Base-by-base conservation (phyloP, 2,797 vertebrate species). In the Premnoplex brunnescens region DNA sequence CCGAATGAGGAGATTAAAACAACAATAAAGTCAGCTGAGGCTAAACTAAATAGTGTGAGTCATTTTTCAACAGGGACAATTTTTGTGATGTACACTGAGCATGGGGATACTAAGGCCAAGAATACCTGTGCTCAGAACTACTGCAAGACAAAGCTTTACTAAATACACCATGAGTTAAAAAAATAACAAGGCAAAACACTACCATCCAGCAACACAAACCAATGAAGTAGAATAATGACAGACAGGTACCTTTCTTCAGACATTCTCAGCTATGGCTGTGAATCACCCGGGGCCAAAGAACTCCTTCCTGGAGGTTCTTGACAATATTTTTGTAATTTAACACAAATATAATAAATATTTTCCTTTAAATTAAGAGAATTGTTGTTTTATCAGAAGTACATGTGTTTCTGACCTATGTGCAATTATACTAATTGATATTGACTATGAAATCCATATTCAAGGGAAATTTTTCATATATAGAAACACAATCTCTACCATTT, bases 41-140 rank as follows among this genome's bases (percentile, higher is more conserved):
- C 75, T 76, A 28, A 91, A 60, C 62, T 76, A 34, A 89, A 51
- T 21, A 68, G 22, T 15, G 14, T 16, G 39, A 86, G 63, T 59
- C 16, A 63, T 59, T 76, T 92, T 81, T 79, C 86, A 79, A 39
- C 36, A 73, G 55, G 46, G 59, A 63, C 26, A 46, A 7, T 43
- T 49, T 66, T 58, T 39, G 13, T 74, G 76, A 52, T 2, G 1
- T 7, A 34, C 0, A 0, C 23, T 69, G 41, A 74, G 27, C 13
- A 11, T 2, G 19, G 2, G 39, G 37, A 39, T 54, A 46, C 37
- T 64, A 60, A 23, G 19, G 10, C 27, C 48, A 27, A 55, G 46
- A 39, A 28, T 81, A 78, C 58, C 55, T 68, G 64, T 36, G 27
- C n/a, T 62, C 59, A 64, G 15, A 41, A 72, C 21, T 49, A 9